Conservation (phyloP, 2,797 vertebrate species). For the Sebastes dallii region DNA sequence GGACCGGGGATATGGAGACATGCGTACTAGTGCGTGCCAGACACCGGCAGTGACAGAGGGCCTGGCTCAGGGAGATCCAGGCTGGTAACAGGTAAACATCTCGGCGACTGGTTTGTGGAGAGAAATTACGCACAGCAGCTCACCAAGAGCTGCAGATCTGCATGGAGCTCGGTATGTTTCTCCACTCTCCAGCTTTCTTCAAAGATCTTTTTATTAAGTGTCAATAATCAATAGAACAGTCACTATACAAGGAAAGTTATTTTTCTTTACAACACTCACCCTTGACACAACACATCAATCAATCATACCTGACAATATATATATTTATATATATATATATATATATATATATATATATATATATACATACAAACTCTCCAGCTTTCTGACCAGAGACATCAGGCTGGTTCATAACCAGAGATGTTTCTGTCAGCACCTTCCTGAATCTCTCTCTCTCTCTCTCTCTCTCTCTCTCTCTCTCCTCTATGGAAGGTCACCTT, state of each 20-base stretch:
- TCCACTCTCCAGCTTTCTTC: neutral
- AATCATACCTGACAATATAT: too few relatives aligned
- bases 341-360: too few relatives aligned
- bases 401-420: conserved; percentile 54
- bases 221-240: too few relatives aligned
- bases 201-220: too few relatives aligned
- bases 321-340: too few relatives aligned
- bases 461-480: conserved; percentile 4
- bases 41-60: conserved; percentile 11
- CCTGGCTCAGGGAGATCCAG: neutral
- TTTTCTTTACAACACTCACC: too few relatives aligned
- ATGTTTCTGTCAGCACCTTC: conserved; percentile 62
- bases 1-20: conserved; percentile 21
- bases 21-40: conserved; percentile 29
- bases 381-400: conserved; percentile 27
- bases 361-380: neutral
- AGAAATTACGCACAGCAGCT: conserved; percentile 14
- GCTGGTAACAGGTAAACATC: conserved; percentile 20
- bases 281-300: too few relatives aligned
- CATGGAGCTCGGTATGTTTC: conserved; percentile 6
- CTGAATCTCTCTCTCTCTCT: conserved; percentile 2
- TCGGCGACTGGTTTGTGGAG: neutral
- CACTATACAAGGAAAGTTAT: too few relatives aligned
- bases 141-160: neutral
- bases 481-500: conserved; percentile 77